A percentile compares a stretch with the other conserved stretches of the same genome.
Conservation (phyloP, 2,113 vertebrate species). For the Sinocyclocheilus maitianheensis region DNA sequence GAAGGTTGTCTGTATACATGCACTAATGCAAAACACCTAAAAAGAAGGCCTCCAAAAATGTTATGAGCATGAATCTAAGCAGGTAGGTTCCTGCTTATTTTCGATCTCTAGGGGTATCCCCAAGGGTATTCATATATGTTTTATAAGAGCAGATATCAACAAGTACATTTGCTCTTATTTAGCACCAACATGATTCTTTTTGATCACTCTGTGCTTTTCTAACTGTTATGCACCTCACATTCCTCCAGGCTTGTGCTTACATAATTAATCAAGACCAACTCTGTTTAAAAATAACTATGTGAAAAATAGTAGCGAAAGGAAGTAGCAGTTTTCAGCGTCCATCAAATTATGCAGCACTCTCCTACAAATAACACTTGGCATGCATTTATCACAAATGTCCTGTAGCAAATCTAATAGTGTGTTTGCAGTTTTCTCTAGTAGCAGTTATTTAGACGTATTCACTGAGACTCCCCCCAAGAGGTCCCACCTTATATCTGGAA, state of each 20-base stretch:
- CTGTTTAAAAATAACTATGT: constrained; percentile 15
- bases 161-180: not conserved
- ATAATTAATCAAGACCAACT: constrained; percentile 11
- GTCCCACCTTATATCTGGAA: not conserved
- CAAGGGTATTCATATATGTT: constrained; percentile 9
- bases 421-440: constrained; percentile 21
- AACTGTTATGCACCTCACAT: constrained; percentile 7
- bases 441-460: not conserved
- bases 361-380: constrained; percentile 23
- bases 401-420: constrained; percentile 17
- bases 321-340: constrained; percentile 4
- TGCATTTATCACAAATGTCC: constrained; percentile 37
- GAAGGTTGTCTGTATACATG: constrained; percentile 18
- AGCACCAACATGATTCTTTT: not conserved
- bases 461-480: not conserved
- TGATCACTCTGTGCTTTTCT: constrained; percentile 2
- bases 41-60: constrained; percentile 12
- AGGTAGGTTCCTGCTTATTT: constrained; percentile 11
- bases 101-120: not conserved
- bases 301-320: constrained; percentile 17
- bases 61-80: constrained; percentile 16
- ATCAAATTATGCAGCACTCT: constrained; percentile 41
- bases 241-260: constrained; percentile 11
- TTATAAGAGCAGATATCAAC: constrained; percentile 22
- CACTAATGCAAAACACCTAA: not conserved